A percentile compares a stretch with the other conserved stretches of the same genome.
These are phyloP conservation scores for Oryzias sinensis DNA, from an alignment of 2,797 vertebrate species.

Conservation along the genomic window DNA sequence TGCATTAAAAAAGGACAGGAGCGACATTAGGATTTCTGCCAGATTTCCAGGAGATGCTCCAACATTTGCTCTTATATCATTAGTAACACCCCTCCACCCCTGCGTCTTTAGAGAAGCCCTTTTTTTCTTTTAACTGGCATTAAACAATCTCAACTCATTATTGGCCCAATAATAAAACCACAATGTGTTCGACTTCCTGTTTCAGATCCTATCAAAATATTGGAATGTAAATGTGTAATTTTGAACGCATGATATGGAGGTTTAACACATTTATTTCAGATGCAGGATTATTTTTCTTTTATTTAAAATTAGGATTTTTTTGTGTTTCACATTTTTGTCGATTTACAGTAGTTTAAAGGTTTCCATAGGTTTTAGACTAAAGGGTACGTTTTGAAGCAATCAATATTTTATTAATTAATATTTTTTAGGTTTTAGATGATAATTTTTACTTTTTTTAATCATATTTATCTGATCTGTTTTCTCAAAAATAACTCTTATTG, in stretches of 20 bases:
- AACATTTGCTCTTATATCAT: constrained; percentile 91
- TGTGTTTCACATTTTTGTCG: constrained; percentile 40
- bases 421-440: too few species aligned
- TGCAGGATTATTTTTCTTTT: constrained; percentile 54
- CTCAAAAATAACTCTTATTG: too few species aligned
- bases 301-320: constrained; percentile 50
- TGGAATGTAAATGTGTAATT: constrained; percentile 73
- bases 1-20: constrained; percentile 97
- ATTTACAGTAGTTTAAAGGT: constrained; percentile 8
- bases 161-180: constrained; percentile 74
- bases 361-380: background rate
- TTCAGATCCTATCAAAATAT: constrained; percentile 77
- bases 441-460: too few species aligned
- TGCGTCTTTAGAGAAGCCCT: constrained; percentile 35
- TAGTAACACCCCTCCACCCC: constrained; percentile 68
- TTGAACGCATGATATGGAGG: constrained; percentile 61
- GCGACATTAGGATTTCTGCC: constrained; percentile 98
- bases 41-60: constrained; percentile 95
- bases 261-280: constrained; percentile 63
- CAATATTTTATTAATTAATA: too few species aligned
- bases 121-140: constrained; percentile 69
- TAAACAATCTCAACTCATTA: constrained; percentile 76
- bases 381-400: background rate
- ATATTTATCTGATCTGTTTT: too few species aligned
- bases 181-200: constrained; percentile 77